Conservation (phyloP, 2,113 vertebrate genomes). For the Psephotus haematonotus region DNA sequence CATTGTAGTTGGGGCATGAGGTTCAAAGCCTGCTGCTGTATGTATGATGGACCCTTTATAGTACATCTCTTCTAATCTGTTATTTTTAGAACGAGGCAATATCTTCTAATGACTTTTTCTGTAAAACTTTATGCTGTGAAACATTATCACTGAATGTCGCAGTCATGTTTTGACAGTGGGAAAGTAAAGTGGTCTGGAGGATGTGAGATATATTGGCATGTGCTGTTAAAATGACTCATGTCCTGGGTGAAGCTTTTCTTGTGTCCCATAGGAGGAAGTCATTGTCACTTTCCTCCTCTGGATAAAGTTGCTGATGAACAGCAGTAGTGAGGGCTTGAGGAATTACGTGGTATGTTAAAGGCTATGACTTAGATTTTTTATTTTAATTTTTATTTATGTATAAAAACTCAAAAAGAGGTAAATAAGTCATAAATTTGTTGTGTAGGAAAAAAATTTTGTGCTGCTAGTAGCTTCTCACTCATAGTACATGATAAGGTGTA, state of each 20-base stretch:
- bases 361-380: background rate
- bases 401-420: background rate
- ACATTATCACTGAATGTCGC: background rate
- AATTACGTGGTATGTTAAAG: background rate
- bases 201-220: background rate
- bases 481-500: background rate
- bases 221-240: background rate
- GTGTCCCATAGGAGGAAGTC: background rate
- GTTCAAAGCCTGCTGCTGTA: background rate
- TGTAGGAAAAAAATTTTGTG: background rate
- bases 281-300: background rate
- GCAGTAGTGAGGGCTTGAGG: background rate
- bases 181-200: background rate
- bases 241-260: background rate
- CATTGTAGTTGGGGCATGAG: background rate
- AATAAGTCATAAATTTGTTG: background rate
- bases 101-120: background rate
- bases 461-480: background rate
- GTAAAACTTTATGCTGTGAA: background rate
- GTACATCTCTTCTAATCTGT: background rate
- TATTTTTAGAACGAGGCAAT: background rate
- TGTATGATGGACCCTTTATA: background rate
- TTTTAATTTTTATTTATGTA: background rate
- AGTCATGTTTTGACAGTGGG: background rate
- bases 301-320: background rate